Base-by-base conservation (phyloP, 2,113 vertebrate genomes). In the Eudyptes chrysolophus region DNA sequence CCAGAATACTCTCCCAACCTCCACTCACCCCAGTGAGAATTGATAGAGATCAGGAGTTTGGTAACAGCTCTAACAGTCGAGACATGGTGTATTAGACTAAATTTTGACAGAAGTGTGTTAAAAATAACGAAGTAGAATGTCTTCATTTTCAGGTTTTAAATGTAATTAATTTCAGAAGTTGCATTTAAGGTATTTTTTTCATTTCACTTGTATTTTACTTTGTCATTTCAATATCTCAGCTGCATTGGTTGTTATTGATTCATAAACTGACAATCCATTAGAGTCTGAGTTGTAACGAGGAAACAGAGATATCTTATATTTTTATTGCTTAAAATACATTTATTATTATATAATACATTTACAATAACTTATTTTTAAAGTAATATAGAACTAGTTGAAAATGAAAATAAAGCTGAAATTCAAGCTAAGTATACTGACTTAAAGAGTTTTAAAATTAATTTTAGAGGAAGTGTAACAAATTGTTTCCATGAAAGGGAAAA, bases 301-400 rank as follows among this genome's bases (percentile, higher is more conserved):
- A 30, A 87, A n/a, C 8, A 51, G 2, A 57, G 5, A 30, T 14
- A 60, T 17, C 10, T 75, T 52, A 12, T 14, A 7, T 52, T 86
- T 83, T 48, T 78, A 38, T 49, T 55, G 8, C 11, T 61, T 65
- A 27, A 38, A 83, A 62, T 30, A 19, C 13, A 12, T 61, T 30
- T 26, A 40, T 22, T 62, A 55, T 10, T 0, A 42, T 34, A 36
- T 5, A 49, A 66, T 34, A 36, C 0, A 3, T 49, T 80, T 69
- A 25, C 2, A n/a, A 76, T 5, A 90, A 27, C 8, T 55, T 85
- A 58, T 7, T 52, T 86, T 66, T 1, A 27, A 24, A 75, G 42
- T 44, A 38, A 44, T 24, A 27, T 30, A 34, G 1, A 30, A 0
- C 9, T 51, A 24, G 15, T 22, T 60, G 36, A 79, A 82, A 89